Conservation (phyloP, 1,140 invertebrate genomes). For the Calycopis cecrops region DNA sequence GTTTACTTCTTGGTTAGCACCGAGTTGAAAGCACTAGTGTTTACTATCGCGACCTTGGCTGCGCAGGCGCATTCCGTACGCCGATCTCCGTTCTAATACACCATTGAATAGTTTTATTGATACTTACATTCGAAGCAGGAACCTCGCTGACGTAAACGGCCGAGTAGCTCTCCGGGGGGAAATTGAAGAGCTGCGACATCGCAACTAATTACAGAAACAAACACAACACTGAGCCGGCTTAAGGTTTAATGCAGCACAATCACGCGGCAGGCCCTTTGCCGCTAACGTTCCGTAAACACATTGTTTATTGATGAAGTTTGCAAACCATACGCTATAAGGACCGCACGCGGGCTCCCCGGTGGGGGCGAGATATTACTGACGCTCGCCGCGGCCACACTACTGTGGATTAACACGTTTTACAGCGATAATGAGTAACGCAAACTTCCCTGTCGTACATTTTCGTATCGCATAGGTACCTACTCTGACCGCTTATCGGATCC, state of each 20-base stretch:
- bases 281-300: constrained; percentile 38
- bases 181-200: constrained; percentile 49
- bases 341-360: constrained; percentile 33
- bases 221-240: constrained; percentile 26
- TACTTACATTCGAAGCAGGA: constrained; percentile 59
- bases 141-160: constrained; percentile 56
- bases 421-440: constrained; percentile 57
- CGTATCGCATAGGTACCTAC: constrained; percentile 5
- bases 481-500: no score
- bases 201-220: constrained; percentile 26
- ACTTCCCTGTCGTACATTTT: constrained; percentile 41
- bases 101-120: constrained; percentile 17
- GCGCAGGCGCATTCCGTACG: constrained; percentile 47
- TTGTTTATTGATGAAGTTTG: constrained; percentile 49
- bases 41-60: constrained; percentile 50
- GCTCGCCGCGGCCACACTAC: constrained; percentile 37
- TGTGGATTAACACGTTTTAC: constrained; percentile 54
- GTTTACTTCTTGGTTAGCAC: background rate
- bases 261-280: constrained; percentile 28
- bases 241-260: constrained; percentile 7
- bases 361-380: constrained; percentile 44
- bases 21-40: constrained; percentile 58
- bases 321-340: constrained; percentile 29
- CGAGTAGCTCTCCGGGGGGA: constrained; percentile 65
- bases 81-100: constrained; percentile 20